Conservation (phyloP, 2,888 invertebrate genomes). For the Cecidostiba fungosa region DNA sequence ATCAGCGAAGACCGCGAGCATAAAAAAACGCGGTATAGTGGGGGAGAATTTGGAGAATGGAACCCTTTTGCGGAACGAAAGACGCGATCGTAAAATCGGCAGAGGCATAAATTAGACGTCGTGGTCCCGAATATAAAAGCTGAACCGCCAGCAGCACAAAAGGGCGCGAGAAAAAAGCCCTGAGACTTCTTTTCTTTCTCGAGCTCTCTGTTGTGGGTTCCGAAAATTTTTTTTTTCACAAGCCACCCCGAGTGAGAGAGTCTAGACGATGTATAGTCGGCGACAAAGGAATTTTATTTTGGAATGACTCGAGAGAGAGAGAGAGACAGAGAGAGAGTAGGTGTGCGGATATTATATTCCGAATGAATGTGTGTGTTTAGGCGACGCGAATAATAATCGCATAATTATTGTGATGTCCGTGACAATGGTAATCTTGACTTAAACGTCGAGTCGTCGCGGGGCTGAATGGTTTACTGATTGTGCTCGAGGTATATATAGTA, state of each 20-base stretch:
- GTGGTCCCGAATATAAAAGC: conserved; percentile 24
- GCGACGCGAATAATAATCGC: conserved; percentile 32
- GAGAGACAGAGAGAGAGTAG: too few species aligned
- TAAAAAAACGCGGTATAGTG: neutral
- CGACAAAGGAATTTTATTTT: neutral
- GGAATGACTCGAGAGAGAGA: neutral
- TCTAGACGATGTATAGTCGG: neutral
- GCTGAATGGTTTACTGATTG: conserved; percentile 38
- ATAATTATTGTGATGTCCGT: conserved; percentile 42
- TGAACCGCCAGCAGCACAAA: conserved; percentile 30
- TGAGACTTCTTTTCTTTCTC: neutral
- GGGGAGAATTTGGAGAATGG: conserved; percentile 53
- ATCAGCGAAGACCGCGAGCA: neutral
- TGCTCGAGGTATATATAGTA: neutral
- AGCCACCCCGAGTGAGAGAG: conserved; percentile 7
- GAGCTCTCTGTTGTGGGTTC: neutral
- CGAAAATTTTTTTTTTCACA: neutral
- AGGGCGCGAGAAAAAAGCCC: conserved; percentile 43
- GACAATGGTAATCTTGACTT: conserved; percentile 40
- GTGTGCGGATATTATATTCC: neutral
- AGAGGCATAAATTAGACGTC: conserved; percentile 57
- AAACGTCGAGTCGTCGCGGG: neutral
- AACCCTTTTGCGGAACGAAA: conserved; percentile 33
- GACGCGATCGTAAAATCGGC: conserved; percentile 58
- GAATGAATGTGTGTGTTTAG: neutral